These are phyloP conservation scores for Rousettus leschenaultii DNA, from an alignment of 2,113 vertebrate genomes.

Conservation along the genomic window DNA sequence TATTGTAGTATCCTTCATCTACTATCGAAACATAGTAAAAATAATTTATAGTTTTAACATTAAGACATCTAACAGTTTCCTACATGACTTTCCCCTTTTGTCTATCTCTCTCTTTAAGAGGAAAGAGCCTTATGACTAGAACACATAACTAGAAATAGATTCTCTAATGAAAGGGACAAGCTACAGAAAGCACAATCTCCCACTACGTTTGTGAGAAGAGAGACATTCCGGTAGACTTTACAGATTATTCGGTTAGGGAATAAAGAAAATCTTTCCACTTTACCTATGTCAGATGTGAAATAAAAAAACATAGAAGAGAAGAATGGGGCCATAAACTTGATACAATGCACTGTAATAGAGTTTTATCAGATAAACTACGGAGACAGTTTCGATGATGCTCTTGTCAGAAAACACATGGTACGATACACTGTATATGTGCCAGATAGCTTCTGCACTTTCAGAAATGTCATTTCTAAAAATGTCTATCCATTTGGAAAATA, in stretches of 20 bases:
- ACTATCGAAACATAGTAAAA: neutral
- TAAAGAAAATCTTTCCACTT: constrained; percentile 66
- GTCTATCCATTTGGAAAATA: constrained; percentile 73
- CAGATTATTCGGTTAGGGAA: constrained; percentile 41
- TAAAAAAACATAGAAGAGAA: constrained; percentile 63
- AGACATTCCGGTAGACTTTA: constrained; percentile 10
- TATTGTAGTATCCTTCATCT: neutral
- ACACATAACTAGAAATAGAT: neutral
- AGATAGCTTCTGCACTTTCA: constrained; percentile 76
- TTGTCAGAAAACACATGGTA: constrained; percentile 80
- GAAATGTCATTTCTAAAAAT: constrained; percentile 75
- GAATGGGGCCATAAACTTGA: constrained; percentile 73
- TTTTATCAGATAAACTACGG: constrained; percentile 70
- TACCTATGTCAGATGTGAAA: constrained; percentile 71
- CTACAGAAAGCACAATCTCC: neutral
- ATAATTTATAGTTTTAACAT: neutral
- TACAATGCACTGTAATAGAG: constrained; percentile 57
- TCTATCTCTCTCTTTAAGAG: neutral
- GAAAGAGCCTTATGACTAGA: neutral
- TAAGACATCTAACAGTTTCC: neutral
- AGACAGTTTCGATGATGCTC: constrained; percentile 76
- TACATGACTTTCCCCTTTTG: neutral
- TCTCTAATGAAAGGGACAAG: neutral
- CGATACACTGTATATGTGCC: constrained; percentile 64
- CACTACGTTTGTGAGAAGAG: neutral